phyloP scores from a whole-genome alignment of 2,113 vertebrate species.

The Grus americana region DNA sequence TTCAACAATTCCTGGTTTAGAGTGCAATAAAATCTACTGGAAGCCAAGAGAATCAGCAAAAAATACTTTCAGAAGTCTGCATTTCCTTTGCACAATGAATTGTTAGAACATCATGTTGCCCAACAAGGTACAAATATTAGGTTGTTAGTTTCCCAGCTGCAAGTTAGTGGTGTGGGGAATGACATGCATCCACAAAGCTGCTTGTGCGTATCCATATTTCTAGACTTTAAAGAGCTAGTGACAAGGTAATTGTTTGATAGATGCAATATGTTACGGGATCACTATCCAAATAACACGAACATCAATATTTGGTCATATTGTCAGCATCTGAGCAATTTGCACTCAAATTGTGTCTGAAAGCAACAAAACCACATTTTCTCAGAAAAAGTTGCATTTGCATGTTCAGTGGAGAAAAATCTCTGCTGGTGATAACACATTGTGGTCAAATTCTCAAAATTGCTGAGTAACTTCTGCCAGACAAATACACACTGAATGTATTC shows the following conservation, averaged over 20 bases:
- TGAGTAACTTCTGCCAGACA: background rate
- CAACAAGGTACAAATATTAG: background rate
- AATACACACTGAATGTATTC: background rate
- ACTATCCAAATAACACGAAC: background rate
- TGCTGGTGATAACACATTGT: background rate
- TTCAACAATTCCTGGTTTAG: background rate
- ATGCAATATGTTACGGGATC: background rate
- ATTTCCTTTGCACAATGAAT: background rate
- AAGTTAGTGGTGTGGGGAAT: background rate
- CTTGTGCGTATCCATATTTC: background rate
- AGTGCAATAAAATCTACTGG: background rate
- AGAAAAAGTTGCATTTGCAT: background rate
- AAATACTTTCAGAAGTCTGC: background rate
- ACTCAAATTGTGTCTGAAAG: background rate
- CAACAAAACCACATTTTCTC: background rate
- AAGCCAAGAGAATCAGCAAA: background rate
- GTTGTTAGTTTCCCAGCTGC: slow-evolving; percentile 17
- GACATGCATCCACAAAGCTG: background rate
- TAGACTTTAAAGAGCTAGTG: slow-evolving; percentile 7
- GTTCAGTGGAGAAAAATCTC: background rate
- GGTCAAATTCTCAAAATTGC: background rate
- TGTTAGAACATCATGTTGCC: background rate
- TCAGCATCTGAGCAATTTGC: background rate
- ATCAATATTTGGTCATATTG: background rate
- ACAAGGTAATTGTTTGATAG: slow-evolving; percentile 47